Percentiles rank a stretch among this genome's conserved stretches.
These are phyloP conservation scores for Linyphia triangularis DNA, from an alignment of 2,888 invertebrate genomes.

Conservation along the genomic window DNA sequence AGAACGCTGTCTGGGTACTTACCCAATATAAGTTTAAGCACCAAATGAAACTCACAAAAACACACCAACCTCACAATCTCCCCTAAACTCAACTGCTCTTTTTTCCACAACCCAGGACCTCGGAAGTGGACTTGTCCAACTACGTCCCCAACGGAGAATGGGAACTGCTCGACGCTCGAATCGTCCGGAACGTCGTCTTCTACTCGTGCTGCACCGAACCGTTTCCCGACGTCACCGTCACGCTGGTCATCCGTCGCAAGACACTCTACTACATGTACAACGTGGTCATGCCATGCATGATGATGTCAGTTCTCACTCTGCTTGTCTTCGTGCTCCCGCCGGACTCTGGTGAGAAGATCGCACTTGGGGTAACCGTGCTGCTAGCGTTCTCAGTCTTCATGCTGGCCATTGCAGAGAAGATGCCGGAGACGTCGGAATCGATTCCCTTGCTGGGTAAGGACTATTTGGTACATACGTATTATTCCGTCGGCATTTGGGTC, in stretches of 20 bases:
- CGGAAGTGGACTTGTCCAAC: slow-evolving; percentile 81
- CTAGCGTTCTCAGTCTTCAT: slow-evolving; percentile 83
- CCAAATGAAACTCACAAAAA: not conserved
- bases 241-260: slow-evolving; percentile 81
- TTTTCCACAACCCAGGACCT: slow-evolving; percentile 78
- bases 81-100: not conserved
- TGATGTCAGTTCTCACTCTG: slow-evolving; percentile 84
- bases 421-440: slow-evolving; percentile 83
- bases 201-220: slow-evolving; percentile 82
- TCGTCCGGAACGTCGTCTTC: slow-evolving; percentile 81
- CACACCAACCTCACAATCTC: too few species aligned
- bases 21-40: too few species aligned
- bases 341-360: slow-evolving; percentile 83
- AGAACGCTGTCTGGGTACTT: too few species aligned
- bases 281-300: slow-evolving; percentile 83
- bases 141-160: slow-evolving; percentile 83
- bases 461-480: too few species aligned
- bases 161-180: slow-evolving; percentile 82
- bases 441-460: slow-evolving; percentile 82
- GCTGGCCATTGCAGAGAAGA: slow-evolving; percentile 83
- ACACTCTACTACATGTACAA: slow-evolving; percentile 82
- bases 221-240: slow-evolving; percentile 83
- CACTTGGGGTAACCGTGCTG: slow-evolving; percentile 82
- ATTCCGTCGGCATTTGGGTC: too few species aligned
- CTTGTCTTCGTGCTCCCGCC: slow-evolving; percentile 82